Percentiles rank a stretch among this genome's conserved stretches.
phyloP scores from a whole-genome alignment of 1,140 invertebrate genomes.

The Magallana ariakensis region DNA sequence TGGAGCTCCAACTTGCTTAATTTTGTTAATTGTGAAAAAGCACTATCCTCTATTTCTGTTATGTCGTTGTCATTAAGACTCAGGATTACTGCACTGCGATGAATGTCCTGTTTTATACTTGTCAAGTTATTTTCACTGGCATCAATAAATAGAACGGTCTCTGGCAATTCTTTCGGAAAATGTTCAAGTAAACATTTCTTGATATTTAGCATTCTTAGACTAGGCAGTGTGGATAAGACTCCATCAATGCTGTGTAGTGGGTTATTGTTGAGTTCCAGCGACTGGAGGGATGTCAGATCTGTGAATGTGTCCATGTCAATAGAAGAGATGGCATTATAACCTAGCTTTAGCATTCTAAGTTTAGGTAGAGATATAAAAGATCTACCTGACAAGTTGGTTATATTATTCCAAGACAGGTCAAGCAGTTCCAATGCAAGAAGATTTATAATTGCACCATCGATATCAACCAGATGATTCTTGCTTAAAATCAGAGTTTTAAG shows the following conservation, averaged over 20 bases:
- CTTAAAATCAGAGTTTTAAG: constrained; percentile 3
- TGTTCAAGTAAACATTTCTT: constrained; percentile 88
- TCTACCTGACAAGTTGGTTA: constrained; percentile 82
- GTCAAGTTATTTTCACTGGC: constrained; percentile 88
- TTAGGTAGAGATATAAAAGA: constrained; percentile 84
- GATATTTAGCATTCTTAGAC: constrained; percentile 85
- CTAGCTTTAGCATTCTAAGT: constrained; percentile 89
- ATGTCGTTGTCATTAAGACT: constrained; percentile 87
- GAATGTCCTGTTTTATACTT: constrained; percentile 90
- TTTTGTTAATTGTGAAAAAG: constrained; percentile 90
- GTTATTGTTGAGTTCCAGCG: constrained; percentile 84
- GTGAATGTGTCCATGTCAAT: constrained; percentile 87
- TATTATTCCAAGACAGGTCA: constrained; percentile 86
- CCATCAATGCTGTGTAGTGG: constrained; percentile 70
- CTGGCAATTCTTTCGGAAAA: constrained; percentile 90
- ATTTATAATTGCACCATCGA: constrained; percentile 76
- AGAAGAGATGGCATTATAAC: constrained; percentile 86
- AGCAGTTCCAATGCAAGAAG: constrained; percentile 84
- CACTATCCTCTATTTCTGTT: constrained; percentile 82
- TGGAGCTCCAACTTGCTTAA: constrained; percentile 43
- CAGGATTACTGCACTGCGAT: constrained; percentile 90
- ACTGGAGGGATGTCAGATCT: constrained; percentile 86
- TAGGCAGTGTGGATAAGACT: constrained; percentile 54
- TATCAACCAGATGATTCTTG: constrained; percentile 53
- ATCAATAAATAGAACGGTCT: constrained; percentile 88